Evolutionary conservation across 2,797 vertebrate genomes (phyloP).

Genomic region (Prionace glauca): DNA sequence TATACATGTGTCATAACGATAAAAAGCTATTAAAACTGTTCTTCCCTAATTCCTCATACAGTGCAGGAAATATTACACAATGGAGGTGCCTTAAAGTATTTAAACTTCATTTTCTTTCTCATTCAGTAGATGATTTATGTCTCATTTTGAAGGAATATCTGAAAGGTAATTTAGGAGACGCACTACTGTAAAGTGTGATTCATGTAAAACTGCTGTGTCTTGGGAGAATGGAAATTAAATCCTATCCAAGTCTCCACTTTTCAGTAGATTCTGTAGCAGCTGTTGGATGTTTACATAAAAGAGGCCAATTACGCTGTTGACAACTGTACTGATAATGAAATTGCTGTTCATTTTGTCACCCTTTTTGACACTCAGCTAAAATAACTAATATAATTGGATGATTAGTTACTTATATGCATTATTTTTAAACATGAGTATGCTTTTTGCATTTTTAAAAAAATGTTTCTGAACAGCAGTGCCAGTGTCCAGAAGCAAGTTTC

Average conservation of each 20-base stretch:
- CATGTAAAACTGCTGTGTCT: not conserved
- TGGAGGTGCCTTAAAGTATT: not conserved
- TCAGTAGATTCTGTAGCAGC: not conserved
- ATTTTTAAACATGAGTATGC: not conserved
- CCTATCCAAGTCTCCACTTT: not conserved
- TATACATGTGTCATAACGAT: not conserved
- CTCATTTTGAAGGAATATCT: not conserved
- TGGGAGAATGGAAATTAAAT: not conserved
- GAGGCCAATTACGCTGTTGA: constrained; percentile 4
- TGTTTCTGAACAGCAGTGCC: not conserved
- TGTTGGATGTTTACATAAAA: constrained; percentile 12
- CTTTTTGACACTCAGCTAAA: not conserved
- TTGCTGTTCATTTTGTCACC: not conserved
- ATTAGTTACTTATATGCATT: not conserved
- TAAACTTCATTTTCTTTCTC: not conserved
- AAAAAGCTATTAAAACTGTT: not conserved
- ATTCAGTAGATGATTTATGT: not conserved
- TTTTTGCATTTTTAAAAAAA: not conserved
- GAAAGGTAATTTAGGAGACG: not conserved
- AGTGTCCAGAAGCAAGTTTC: not conserved
- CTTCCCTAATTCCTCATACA: not conserved
- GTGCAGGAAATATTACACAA: not conserved
- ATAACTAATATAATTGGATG: constrained; percentile 5
- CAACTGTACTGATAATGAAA: not conserved
- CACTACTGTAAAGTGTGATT: not conserved